A percentile compares a stretch with the other conserved stretches of the same genome.
phyloP scores from a whole-genome alignment of 2,113 vertebrate genomes.

The Oenanthe oenanthe region DNA sequence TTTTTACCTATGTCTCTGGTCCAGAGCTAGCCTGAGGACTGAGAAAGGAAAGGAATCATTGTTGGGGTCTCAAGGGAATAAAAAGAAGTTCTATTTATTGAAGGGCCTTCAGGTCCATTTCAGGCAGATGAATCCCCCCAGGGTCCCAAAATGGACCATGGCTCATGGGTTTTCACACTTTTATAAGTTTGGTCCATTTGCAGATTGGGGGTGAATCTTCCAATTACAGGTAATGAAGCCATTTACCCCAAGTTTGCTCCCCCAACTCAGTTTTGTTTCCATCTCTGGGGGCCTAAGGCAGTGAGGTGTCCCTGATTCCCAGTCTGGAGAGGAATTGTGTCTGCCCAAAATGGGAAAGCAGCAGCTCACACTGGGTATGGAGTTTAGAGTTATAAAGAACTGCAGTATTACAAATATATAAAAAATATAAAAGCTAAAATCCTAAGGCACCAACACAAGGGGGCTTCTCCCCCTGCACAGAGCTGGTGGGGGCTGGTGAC shows the following conservation, averaged over 20 bases:
- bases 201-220: neutral
- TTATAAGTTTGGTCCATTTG: neutral
- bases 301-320: neutral
- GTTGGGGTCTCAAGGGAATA: neutral
- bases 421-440: neutral
- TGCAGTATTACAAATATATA: neutral
- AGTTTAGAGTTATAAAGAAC: neutral
- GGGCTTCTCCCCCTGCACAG: neutral
- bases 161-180: neutral
- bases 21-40: too few species aligned
- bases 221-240: neutral
- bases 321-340: neutral
- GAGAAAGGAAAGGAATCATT: too few species aligned
- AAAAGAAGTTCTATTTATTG: neutral
- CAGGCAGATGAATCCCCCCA: neutral
- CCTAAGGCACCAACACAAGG: neutral
- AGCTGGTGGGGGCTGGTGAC: neutral
- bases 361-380: neutral
- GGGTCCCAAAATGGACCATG: neutral
- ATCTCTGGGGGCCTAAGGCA: neutral
- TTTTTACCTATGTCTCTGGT: too few species aligned
- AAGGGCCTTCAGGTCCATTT: neutral
- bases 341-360: neutral
- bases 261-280: neutral
- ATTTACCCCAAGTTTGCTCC: neutral